Conservation (phyloP, 2,888 invertebrate genomes). For the Diogma glabrata region DNA sequence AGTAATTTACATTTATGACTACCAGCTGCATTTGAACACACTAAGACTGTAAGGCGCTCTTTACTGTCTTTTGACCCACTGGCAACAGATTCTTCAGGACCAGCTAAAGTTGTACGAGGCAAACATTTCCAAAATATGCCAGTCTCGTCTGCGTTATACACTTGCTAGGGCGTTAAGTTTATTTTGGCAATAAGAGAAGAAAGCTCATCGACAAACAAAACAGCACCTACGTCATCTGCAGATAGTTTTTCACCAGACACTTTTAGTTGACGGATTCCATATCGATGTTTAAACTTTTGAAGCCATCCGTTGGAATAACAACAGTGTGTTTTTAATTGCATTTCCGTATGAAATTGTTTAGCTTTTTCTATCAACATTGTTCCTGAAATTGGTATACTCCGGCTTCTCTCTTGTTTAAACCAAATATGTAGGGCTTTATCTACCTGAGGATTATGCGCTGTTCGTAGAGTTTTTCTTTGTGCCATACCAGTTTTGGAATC, state of each 20-base stretch:
- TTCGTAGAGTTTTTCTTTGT: not conserved
- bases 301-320: not conserved
- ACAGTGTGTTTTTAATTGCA: not conserved
- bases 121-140: not conserved
- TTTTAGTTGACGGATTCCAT: not conserved
- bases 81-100: no score
- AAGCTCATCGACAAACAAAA: not conserved
- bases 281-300: not conserved
- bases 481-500: no score
- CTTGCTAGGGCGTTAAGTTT: not conserved
- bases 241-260: not conserved
- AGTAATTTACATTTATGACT: no score
- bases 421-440: not conserved
- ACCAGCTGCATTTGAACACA: not conserved
- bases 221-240: not conserved
- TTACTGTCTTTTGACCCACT: not conserved
- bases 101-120: not conserved
- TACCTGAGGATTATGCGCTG: not conserved
- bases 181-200: not conserved
- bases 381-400: not conserved
- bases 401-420: not conserved
- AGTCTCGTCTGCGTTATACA: not conserved
- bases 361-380: not conserved
- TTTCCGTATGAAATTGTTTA: no score
- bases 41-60: not conserved